Percentiles rank a stretch among this genome's conserved stretches.
These are phyloP conservation scores for Brachyrhaphis roseni DNA, from an alignment of 2,797 vertebrate species.

Conservation along the genomic window DNA sequence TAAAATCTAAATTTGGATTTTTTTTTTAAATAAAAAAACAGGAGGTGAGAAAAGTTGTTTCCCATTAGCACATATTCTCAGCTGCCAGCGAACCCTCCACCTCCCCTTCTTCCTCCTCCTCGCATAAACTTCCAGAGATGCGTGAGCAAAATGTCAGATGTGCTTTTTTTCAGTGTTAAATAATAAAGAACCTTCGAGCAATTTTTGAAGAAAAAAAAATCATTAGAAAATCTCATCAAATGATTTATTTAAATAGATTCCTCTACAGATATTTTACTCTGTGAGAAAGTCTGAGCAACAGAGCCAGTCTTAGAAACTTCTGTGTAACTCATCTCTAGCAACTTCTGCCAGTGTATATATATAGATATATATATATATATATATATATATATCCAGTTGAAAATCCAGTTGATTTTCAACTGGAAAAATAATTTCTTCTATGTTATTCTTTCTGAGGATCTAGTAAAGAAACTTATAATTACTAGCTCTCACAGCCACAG, in stretches of 20 bases:
- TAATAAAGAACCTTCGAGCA: background rate
- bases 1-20: constrained; percentile 1
- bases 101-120: background rate
- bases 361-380: background rate
- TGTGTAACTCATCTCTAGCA: background rate
- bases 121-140: background rate
- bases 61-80: background rate
- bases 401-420: too few relatives aligned
- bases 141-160: constrained; percentile 2
- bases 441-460: constrained; percentile 21
- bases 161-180: background rate
- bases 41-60: background rate
- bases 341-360: background rate
- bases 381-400: too few relatives aligned
- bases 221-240: background rate
- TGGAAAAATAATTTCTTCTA: background rate
- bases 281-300: background rate
- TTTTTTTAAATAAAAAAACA: background rate
- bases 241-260: background rate
- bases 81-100: background rate
- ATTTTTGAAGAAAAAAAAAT: background rate
- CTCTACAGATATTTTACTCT: background rate
- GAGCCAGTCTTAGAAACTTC: background rate
- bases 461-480: constrained; percentile 52
- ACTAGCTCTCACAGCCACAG: constrained; percentile 39